phyloP scores from a whole-genome alignment of 2,113 vertebrate genomes.

The Heliornis fulica region DNA sequence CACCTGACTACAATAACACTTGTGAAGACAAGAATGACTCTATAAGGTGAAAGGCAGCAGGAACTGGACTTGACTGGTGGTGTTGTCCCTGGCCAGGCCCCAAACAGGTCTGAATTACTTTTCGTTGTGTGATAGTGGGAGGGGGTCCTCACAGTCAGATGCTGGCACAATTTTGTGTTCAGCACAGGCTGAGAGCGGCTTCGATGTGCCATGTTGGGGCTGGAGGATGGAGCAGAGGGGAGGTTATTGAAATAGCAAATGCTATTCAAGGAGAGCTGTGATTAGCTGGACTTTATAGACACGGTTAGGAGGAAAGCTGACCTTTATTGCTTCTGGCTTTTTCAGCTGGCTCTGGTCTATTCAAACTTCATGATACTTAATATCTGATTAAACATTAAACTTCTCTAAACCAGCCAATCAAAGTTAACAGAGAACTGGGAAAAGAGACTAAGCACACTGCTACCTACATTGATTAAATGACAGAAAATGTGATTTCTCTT shows the following conservation, averaged over 20 bases:
- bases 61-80: not conserved
- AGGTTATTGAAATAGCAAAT: not conserved
- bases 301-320: not conserved
- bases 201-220: not conserved
- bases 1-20: not conserved
- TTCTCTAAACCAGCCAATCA: not conserved
- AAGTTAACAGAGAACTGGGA: not conserved
- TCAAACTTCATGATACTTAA: not conserved
- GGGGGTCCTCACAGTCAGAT: not conserved
- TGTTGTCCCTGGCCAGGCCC: not conserved
- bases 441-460: not conserved
- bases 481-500: constrained; percentile 37
- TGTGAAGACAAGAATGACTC: not conserved
- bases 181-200: not conserved
- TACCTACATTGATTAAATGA: constrained; percentile 26
- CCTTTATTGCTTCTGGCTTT: not conserved
- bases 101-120: not conserved
- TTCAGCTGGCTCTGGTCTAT: not conserved
- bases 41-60: not conserved
- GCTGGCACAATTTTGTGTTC: not conserved
- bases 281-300: not conserved
- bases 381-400: not conserved
- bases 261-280: not conserved
- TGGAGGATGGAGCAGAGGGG: too few species aligned
- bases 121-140: fast-evolving